Base-by-base conservation (phyloP, 2,113 vertebrate genomes). In the Megaleporinus macrocephalus region DNA sequence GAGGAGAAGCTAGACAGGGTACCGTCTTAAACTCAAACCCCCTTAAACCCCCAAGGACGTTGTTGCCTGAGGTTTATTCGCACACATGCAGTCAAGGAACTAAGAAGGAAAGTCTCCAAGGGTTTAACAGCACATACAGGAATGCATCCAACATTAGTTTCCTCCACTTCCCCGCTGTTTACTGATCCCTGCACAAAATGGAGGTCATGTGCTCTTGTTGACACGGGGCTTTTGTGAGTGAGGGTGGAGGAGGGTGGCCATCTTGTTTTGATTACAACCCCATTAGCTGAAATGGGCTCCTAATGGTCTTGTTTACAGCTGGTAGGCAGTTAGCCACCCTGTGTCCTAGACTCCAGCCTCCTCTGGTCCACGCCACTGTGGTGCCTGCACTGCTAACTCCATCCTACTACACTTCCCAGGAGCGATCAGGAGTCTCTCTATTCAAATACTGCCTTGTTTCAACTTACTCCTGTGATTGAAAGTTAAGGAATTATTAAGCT, bases 251-350 rank as follows among this genome's bases (percentile, higher is more conserved):
- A 53, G 69, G 41, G 26, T 15, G 41, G 57, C 83, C 86, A 88
- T 90, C 84, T 89, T 91, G 91, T 83, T 85, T 87, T 91, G 88
- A 93, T 93, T 92, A 91, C 20, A 59, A 82, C 72, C 55, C 82
- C 80, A 90, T 89, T 87, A 88, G 49, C 72, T 86, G 83, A 85
- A 93, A 91, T 87, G 88, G 87, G 89, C 88, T 90, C 83, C 87
- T 92, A 93, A 92, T 89, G 88, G 85, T 30, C 73, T 83, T 81
- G 89, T 90, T 92, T 88, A 90, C 86, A 88, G 81, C 86, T 81
- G 29, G 27, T 79, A 81, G 75, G 80, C 83, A 87, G 66, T 71
- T 47, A 84, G 83, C 73, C 74, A 66, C 84, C 87, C 72, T 72
- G 53, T 73, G 66, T 44, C 49, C 80, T 78, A 78, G 62, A 73